Conservation (phyloP, 2,113 vertebrate genomes). For the Antechinus flavipes region DNA sequence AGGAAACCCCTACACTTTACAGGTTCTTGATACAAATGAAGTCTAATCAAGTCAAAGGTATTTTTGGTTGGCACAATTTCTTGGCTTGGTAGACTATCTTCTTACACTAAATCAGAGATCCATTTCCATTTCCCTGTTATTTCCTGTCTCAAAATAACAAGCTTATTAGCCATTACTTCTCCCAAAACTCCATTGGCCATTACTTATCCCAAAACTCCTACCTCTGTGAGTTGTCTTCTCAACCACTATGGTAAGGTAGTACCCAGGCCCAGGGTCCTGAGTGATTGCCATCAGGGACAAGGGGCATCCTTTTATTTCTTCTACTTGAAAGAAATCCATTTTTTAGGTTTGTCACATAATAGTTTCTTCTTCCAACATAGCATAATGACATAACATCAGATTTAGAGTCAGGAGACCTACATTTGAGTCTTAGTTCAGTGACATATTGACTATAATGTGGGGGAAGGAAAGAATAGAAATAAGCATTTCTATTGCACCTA, state of each 20-base stretch:
- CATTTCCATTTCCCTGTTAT: not conserved
- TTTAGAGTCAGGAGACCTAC: not conserved
- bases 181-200: no score
- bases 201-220: not conserved
- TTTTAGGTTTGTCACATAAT: not conserved
- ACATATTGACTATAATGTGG: not conserved
- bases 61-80: slow-evolving; percentile 11
- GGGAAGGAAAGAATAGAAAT: not conserved
- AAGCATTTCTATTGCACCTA: not conserved
- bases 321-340: not conserved
- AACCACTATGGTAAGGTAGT: not conserved
- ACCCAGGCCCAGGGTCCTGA: not conserved
- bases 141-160: not conserved
- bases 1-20: not conserved
- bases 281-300: not conserved
- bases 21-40: slow-evolving; percentile 22
- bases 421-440: not conserved
- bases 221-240: not conserved
- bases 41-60: slow-evolving; percentile 61
- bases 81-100: slow-evolving; percentile 3
- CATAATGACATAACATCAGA: not conserved
- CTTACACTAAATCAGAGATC: not conserved
- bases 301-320: not conserved
- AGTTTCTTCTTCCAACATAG: not conserved
- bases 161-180: not conserved